Evolutionary conservation across 1,140 invertebrate species (phyloP), one percentile per base, ranked within the genome.

Genomic region (Euwallacea similis): DNA sequence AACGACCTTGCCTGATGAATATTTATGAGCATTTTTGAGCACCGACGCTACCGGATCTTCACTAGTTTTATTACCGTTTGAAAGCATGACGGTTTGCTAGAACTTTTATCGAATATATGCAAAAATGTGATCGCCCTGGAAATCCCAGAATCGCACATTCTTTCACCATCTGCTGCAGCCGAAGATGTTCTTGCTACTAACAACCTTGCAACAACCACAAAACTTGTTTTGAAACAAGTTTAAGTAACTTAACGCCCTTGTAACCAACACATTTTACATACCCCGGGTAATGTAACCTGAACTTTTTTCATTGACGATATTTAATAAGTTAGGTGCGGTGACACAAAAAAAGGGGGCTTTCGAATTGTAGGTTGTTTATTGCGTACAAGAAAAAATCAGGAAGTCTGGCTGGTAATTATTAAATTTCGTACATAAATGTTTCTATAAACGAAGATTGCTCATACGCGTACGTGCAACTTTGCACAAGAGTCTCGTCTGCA

Each of bases 1-100:
- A 59, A 63, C 72, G 72, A 54, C 72, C 72, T 73, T 73, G 72
- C 44, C 54, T 66, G 53, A 73, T 71, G 46, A 73, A 73, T 73
- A 69, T 73, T 70, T 70, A 65, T 71, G 33, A 47, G 62, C 9
- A 11, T 61, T 67, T 58, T 65, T 9, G 10, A 42, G n/a, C 11
- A 8, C 43, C 64, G 41, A 21, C 59, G 44, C 64, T 73, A 56
- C 71, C 65, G 71, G 71, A 73, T 73, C 59, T 64, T 54, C 47
- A 54, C 41, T 2, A 54, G 11, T 11, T 65, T 16, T 54, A 33
- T 54, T 55, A 33, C 9, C 10, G n/a, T 56, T 56, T 16, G 54
- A 56, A 13, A 13, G 3, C 54, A 56, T 3, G 9, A 56, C 16
- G 10, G 2, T 56, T n/a, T 56, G 16, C 0, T 16, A 13, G 2